These are phyloP conservation scores for Bucorvus abyssinicus DNA, from an alignment of 2,797 vertebrate species.

Conservation along the genomic window DNA sequence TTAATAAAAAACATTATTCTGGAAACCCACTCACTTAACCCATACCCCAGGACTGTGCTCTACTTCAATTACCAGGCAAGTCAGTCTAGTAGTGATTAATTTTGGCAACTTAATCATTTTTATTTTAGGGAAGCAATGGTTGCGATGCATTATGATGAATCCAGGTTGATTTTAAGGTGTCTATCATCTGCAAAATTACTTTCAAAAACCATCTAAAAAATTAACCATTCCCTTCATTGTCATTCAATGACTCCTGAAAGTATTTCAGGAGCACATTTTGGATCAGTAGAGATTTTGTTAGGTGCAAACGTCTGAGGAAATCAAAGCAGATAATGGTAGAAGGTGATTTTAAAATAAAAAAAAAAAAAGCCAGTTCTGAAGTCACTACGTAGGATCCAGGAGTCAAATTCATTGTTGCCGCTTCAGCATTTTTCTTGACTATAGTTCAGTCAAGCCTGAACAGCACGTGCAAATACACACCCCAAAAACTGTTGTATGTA, in stretches of 20 bases:
- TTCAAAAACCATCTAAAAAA: neutral
- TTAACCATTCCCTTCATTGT: neutral
- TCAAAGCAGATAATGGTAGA: neutral
- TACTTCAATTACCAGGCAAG: constrained; percentile 3
- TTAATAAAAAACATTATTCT: constrained; percentile 47
- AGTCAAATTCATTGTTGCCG: neutral
- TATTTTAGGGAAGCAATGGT: neutral
- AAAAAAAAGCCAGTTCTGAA: neutral
- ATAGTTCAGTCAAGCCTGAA: neutral
- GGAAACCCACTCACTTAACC: constrained; percentile 37
- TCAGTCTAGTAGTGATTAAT: neutral
- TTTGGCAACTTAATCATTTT: neutral
- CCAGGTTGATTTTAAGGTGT: neutral
- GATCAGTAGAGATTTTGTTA: neutral
- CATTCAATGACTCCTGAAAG: neutral
- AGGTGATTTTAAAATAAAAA: neutral
- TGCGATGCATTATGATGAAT: neutral
- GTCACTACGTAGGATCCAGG: neutral
- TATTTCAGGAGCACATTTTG: neutral
- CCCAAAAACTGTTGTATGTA: neutral
- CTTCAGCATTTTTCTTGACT: neutral
- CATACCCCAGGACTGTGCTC: neutral
- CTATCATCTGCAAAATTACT: neutral
- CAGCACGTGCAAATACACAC: neutral
- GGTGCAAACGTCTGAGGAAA: neutral